Evolutionary conservation across 2,113 vertebrate genomes (phyloP), one percentile per base, ranked within the genome.

Genomic region (Indicator maculatus): DNA sequence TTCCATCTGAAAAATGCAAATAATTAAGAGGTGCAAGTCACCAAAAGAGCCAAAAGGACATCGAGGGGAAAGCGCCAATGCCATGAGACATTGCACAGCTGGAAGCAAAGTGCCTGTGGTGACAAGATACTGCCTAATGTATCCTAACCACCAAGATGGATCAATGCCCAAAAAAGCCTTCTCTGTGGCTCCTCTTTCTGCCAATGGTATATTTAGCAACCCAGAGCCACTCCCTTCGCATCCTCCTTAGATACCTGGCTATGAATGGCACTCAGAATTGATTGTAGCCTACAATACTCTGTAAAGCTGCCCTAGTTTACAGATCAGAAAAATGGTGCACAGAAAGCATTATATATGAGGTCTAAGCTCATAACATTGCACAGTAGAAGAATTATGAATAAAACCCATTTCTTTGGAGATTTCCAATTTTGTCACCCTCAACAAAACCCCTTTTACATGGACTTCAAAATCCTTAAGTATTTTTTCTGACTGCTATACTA

Each of bases 351-450:
- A 73, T 59, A 36, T 12, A 41, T 47, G 53, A 47, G 33, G 50
- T 74, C 41, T 89, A 91, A 93, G 83, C 91, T 89, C 5, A 2
- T 85, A 84, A 72, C 83, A 78, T 59, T 79, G 78, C 74, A 86
- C 77, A 92, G 83, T 2, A 79, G 75, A 74, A 92, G 60, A 87
- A 79, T 79, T 89, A 89, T 31, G 38, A 96, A 93, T 79, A 96
- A 96, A 96, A 38, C 47, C 52, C 31, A 73, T 87, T 90, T 92
- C 75, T 83, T 26, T 70, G 78, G 91, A 93, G 86, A 88, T 82
- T 92, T 85, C 71, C 71, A 67, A 74, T 92, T 96, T 91, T 80
- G 56, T 93, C 24, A 6, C 71, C 45, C 65, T 87, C 79, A 79
- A 87, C 84, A 95, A 91, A 94, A 80, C 73, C 80, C 60, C 38